These are phyloP conservation scores for Tapirus indicus DNA, from an alignment of 2,797 vertebrate genomes.

Conservation along the genomic window DNA sequence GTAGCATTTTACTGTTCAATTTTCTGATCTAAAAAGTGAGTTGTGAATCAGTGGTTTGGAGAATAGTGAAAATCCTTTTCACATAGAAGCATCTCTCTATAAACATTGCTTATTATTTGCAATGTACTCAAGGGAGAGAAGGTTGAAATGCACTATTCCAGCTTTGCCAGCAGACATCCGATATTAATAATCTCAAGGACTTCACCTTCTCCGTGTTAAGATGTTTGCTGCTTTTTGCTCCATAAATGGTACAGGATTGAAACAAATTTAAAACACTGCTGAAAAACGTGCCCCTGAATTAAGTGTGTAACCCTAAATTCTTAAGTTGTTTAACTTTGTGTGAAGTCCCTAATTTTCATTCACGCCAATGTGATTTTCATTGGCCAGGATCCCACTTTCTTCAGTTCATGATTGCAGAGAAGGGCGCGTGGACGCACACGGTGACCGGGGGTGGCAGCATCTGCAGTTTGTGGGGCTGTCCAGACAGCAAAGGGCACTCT, in stretches of 20 bases:
- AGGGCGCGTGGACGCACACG: accelerated
- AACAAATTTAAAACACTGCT: background rate
- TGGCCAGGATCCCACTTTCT: background rate
- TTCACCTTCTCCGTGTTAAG: background rate
- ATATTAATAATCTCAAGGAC: conserved; percentile 16
- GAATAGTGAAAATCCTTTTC: conserved; percentile 15
- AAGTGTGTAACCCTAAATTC: background rate
- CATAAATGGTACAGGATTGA: background rate
- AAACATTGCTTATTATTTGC: conserved; percentile 8
- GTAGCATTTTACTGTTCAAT: background rate
- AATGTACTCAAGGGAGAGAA: background rate
- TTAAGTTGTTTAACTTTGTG: background rate
- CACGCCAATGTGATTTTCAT: background rate
- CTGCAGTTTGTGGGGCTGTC: conserved; percentile 66
- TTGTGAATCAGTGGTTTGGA: conserved; percentile 22
- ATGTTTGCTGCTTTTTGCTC: conserved; percentile 36
- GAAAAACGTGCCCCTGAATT: background rate
- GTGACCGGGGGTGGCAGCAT: background rate
- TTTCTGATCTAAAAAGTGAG: conserved; percentile 24
- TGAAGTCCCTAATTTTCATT: background rate
- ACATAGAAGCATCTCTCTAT: background rate
- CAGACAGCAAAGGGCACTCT: conserved; percentile 73
- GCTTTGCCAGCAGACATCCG: background rate
- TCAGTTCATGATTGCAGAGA: background rate
- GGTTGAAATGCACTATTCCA: background rate